Percentiles rank a stretch among this genome's conserved stretches.
phyloP scores from a whole-genome alignment of 2,888 invertebrate genomes.

The Pseudococcus jackbeardsleyi region DNA sequence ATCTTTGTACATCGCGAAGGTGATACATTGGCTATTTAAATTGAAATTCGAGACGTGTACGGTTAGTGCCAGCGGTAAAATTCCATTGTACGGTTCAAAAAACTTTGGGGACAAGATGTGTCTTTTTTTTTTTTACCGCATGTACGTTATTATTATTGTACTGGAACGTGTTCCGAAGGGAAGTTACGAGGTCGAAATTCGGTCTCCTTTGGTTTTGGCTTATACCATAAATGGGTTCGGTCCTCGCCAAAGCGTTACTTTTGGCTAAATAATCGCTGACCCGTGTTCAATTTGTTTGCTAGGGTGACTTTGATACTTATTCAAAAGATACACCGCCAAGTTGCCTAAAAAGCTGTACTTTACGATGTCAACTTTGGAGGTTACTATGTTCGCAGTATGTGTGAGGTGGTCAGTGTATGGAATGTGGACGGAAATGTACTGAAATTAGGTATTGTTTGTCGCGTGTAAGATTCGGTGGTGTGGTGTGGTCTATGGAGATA shows the following conservation, averaged over 20 bases:
- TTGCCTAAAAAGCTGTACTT: not conserved
- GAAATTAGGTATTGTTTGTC: no score
- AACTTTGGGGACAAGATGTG: no score
- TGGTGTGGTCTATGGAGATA: no score
- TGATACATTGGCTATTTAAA: no score
- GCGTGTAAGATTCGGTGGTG: no score
- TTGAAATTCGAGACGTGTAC: no score
- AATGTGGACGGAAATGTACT: no score
- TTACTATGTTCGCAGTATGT: not conserved
- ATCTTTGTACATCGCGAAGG: no score
- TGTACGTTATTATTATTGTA: not conserved
- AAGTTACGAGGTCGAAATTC: not conserved
- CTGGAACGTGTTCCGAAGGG: not conserved
- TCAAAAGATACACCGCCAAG: not conserved
- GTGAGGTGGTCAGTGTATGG: not conserved
- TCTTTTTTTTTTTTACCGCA: not conserved
- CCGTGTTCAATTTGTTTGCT: not conserved
- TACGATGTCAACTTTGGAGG: not conserved
- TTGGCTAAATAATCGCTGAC: conserved; percentile 10
- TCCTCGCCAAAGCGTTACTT: not conserved
- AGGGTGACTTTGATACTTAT: not conserved
- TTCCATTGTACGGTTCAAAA: no score
- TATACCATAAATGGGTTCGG: not conserved
- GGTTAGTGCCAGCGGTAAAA: no score
- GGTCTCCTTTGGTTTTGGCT: not conserved